Conservation (phyloP, 2,797 vertebrate species). For the Poeciliopsis infans region DNA sequence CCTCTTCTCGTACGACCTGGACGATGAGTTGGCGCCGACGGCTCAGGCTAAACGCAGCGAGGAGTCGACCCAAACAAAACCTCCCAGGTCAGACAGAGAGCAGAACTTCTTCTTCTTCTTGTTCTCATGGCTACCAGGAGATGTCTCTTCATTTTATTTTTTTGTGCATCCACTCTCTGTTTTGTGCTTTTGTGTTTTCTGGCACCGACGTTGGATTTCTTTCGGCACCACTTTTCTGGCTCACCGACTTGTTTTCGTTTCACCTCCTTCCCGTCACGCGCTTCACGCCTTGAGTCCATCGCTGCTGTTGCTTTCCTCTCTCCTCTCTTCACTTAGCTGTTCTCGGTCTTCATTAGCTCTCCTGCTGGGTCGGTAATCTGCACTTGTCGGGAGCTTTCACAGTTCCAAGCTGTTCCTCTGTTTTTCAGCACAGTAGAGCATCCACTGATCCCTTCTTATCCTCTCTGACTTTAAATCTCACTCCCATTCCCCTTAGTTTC, state of each 20-base stretch:
- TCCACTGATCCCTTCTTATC: conserved; percentile 3
- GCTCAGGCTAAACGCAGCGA: conserved; percentile 41
- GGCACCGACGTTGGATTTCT: conserved; percentile 40
- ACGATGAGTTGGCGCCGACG: conserved; percentile 77
- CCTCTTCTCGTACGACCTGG: conserved; percentile 94
- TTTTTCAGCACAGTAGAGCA: background rate
- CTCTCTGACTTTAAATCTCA: conserved; percentile 4
- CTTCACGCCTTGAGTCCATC: conserved; percentile 35
- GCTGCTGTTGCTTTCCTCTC: conserved; percentile 15
- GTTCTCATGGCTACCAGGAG: conserved; percentile 25
- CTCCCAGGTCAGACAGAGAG: conserved; percentile 64
- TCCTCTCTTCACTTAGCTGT: conserved; percentile 18
- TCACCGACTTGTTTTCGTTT: conserved; percentile 22
- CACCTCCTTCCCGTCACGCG: conserved; percentile 30
- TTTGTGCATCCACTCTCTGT: conserved; percentile 15
- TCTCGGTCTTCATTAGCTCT: conserved; percentile 24
- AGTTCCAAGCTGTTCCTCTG: conserved; percentile 9
- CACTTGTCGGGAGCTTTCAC: conserved; percentile 12
- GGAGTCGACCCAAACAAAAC: conserved; percentile 48
- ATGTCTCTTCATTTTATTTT: conserved; percentile 12
- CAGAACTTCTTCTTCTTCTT: background rate
- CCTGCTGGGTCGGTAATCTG: background rate
- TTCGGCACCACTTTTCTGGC: conserved; percentile 26
- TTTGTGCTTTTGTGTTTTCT: conserved; percentile 25
- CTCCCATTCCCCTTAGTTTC: conserved; percentile 16